These are phyloP conservation scores for Blennius ocellaris DNA, from an alignment of 2,113 vertebrate species.

Conservation along the genomic window DNA sequence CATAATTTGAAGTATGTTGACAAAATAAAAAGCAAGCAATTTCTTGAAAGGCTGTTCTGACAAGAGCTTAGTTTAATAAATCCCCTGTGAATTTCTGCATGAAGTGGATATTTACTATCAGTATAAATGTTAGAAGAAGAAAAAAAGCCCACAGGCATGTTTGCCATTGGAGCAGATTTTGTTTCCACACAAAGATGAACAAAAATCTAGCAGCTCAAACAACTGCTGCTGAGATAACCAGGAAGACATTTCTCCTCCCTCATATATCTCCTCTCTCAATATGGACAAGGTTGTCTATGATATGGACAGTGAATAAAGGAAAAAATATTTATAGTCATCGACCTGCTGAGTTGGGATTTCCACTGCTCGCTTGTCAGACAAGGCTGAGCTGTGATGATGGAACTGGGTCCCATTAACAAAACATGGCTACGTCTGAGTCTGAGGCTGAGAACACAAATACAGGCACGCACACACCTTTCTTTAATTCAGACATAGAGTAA, in stretches of 20 bases:
- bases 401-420: slow-evolving; percentile 54
- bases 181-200: slow-evolving; percentile 35
- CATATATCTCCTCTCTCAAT: not conserved
- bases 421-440: slow-evolving; percentile 26
- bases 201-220: slow-evolving; percentile 22
- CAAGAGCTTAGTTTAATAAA: not conserved
- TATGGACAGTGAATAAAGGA: slow-evolving; percentile 11
- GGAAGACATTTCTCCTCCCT: slow-evolving; percentile 3
- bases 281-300: slow-evolving; percentile 5
- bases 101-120: not conserved
- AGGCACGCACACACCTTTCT: not conserved
- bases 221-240: slow-evolving; percentile 17
- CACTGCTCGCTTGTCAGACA: slow-evolving; percentile 53
- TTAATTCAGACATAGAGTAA: not conserved
- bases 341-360: slow-evolving; percentile 32
- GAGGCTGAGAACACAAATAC: slow-evolving; percentile 3
- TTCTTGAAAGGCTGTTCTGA: not conserved
- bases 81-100: not conserved
- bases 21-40: not conserved
- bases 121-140: not conserved
- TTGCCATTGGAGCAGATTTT: slow-evolving; percentile 12
- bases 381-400: slow-evolving; percentile 58
- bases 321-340: slow-evolving; percentile 38
- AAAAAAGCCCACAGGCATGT: slow-evolving; percentile 3
- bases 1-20: not conserved